Evolutionary conservation across 2,888 invertebrate genomes (phyloP), one percentile per base, ranked within the genome.

Genomic region (Melanchra persicariae): DNA sequence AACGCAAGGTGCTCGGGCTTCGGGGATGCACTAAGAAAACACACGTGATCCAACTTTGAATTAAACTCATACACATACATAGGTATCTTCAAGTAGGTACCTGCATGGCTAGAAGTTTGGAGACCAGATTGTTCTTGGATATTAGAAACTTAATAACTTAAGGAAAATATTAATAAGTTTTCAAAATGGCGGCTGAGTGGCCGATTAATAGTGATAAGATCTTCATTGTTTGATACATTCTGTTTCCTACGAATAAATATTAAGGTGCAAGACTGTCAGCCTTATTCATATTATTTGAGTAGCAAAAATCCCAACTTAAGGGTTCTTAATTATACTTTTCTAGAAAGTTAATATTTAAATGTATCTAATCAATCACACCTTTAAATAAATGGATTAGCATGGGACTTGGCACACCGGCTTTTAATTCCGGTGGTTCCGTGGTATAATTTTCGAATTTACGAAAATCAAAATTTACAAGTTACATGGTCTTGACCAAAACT

Each of bases 21-120:
- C 70, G 45, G 40, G 24, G 54, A 54, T 82, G 73, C 72, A 59
- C 68, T 64, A 47, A 34, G 65, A 69, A 68, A 70, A 66, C 79
- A 82, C 40, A 82, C 71, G 83, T 83, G 83, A 73, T 76, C 51
- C 9, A 79, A 83, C 81, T 83, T 81, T 58, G 37, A 81, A 81
- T 83, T 82, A 64, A 82, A 72, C 51, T 70, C 63, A 66, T 82
- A 82, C 74, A 45, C 58, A 52, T 65, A 64, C 45, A 57, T n/a
- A 40, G 17, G 17, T 24, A 30, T 34, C 9, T 40, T 57, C 2
- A 12, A 10, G 10, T 6, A 37, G 12, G 17, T 15, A 55, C n/a
- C 10, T 52, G 43, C 40, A 55, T 64, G 24, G 34, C 34, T 59
- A 40, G 19, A 52, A 61, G 43, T 54, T 64, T 30, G 0, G n/a